These are phyloP conservation scores for Corythucha ciliata DNA, from an alignment of 2,888 invertebrate species.

Conservation along the genomic window DNA sequence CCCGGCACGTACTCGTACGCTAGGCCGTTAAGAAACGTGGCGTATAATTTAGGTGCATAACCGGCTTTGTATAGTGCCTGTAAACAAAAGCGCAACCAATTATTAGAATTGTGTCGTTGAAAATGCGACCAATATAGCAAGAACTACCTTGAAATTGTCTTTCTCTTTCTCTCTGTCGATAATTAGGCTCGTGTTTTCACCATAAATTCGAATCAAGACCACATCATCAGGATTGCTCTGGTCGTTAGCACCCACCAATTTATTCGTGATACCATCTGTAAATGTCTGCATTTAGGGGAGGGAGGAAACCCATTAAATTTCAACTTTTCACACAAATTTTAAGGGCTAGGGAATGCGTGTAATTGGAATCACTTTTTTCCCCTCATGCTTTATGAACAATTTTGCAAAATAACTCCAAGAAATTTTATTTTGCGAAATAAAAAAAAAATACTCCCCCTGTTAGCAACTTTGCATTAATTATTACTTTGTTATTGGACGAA, in stretches of 20 bases:
- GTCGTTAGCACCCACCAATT: slow-evolving; percentile 66
- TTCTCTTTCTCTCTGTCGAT: slow-evolving; percentile 62
- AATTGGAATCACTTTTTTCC: too few species aligned
- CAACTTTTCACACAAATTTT: too few species aligned
- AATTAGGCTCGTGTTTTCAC: slow-evolving; percentile 83
- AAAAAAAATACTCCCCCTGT: too few species aligned
- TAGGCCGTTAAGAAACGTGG: slow-evolving; percentile 86
- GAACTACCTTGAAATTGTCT: slow-evolving; percentile 34
- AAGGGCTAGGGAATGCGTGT: too few species aligned
- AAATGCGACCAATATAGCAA: neutral
- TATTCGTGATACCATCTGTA: slow-evolving; percentile 91
- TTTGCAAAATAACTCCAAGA: too few species aligned
- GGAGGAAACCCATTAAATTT: too few species aligned
- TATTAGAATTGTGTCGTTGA: neutral
- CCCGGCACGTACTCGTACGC: slow-evolving; percentile 84
- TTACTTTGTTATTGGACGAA: too few species aligned
- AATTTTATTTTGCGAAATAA: too few species aligned
- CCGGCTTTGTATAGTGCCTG: slow-evolving; percentile 59
- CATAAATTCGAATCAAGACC: slow-evolving; percentile 81
- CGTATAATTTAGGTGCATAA: slow-evolving; percentile 78
- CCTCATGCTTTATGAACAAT: too few species aligned
- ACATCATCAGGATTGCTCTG: slow-evolving; percentile 51
- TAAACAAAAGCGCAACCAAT: slow-evolving; percentile 15
- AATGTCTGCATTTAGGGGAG: too few species aligned
- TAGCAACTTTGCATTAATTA: too few species aligned